phyloP scores from a whole-genome alignment of 92 coral and sea anemone species.

The Zoanthus sociatus region DNA sequence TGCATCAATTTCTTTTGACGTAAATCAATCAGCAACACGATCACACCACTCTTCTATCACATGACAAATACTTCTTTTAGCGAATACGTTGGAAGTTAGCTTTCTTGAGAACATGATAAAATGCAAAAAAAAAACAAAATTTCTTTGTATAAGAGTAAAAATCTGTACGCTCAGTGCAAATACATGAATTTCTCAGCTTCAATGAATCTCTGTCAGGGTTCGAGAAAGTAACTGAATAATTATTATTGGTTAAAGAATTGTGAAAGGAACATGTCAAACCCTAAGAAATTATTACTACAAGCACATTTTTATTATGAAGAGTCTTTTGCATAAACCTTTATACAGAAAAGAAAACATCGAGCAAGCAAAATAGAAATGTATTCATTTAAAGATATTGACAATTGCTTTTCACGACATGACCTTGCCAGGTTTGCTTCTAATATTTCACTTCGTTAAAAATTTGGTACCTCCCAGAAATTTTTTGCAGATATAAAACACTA shows the following conservation, averaged over 20 bases:
- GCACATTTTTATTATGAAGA: background rate
- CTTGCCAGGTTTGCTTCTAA: background rate
- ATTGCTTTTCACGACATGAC: background rate
- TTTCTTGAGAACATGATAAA: no score
- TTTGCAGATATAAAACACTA: background rate
- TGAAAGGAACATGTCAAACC: no score
- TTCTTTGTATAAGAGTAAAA: no score
- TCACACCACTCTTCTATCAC: conserved; percentile 17
- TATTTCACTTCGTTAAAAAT: conserved; percentile 7
- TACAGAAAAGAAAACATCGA: background rate
- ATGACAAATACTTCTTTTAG: background rate
- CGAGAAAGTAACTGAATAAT: no score
- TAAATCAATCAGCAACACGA: background rate
- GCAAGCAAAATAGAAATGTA: background rate
- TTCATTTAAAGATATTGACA: background rate
- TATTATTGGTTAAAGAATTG: no score
- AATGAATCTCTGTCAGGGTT: no score
- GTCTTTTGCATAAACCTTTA: background rate
- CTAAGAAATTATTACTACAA: background rate
- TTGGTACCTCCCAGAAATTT: conserved; percentile 27
- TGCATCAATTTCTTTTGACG: conserved; percentile 11
- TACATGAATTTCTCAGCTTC: no score
- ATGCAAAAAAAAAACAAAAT: no score
- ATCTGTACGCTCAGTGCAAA: no score
- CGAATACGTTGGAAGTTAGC: background rate